Evolutionary conservation across 2,113 vertebrate species (phyloP).

Genomic region (Scolopax mira): DNA sequence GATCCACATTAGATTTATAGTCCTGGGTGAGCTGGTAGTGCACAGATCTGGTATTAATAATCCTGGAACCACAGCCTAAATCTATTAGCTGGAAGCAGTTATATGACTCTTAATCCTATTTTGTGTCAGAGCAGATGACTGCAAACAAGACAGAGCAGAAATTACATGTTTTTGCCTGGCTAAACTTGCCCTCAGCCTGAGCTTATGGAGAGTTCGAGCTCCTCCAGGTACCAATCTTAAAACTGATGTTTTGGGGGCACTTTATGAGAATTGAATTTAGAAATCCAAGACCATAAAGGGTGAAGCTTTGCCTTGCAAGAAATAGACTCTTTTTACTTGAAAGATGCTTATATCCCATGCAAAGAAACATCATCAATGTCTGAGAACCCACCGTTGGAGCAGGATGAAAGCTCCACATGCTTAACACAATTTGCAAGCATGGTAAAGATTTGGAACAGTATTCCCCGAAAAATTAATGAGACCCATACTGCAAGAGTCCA

Average conservation of each 20-base stretch:
- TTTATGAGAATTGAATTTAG: neutral
- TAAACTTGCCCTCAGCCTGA: neutral
- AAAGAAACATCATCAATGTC: neutral
- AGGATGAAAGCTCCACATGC: neutral
- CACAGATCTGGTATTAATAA: conserved; percentile 65
- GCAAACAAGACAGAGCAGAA: conserved; percentile 11
- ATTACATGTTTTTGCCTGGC: neutral
- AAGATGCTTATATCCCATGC: neutral
- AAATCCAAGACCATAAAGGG: neutral
- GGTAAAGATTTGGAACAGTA: neutral
- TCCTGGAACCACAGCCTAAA: conserved; percentile 55
- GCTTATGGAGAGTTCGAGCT: neutral
- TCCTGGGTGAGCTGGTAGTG: conserved; percentile 50
- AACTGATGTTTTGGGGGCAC: neutral
- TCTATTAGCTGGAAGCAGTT: conserved; percentile 62
- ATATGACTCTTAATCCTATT: conserved; percentile 61
- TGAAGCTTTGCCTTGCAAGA: neutral
- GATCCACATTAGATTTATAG: conserved; percentile 62
- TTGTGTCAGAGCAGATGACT: conserved; percentile 56
- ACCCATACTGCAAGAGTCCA: neutral
- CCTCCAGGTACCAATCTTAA: neutral
- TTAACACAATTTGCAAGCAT: neutral
- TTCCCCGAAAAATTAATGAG: conserved; percentile 23
- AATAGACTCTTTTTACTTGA: neutral
- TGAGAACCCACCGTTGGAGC: neutral